phyloP scores from a whole-genome alignment of 1,140 invertebrate species.

The Frieseomelitta varia region DNA sequence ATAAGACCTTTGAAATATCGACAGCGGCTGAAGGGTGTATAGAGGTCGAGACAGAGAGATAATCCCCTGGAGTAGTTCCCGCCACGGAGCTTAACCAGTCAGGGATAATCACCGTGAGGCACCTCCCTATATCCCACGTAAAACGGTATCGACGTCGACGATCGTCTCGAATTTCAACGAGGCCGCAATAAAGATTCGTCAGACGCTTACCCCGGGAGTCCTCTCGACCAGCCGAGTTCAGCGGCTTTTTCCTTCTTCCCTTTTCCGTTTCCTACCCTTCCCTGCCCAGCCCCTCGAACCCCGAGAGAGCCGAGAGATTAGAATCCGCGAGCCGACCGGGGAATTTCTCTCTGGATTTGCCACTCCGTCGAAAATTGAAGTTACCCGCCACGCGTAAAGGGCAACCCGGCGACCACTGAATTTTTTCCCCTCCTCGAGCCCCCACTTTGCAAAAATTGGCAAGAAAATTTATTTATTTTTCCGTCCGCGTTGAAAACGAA shows the following conservation, averaged over 20 bases:
- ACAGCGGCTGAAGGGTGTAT: slow-evolving; percentile 76
- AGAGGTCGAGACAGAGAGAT: slow-evolving; percentile 71
- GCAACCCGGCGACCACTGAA: not conserved
- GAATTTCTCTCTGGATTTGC: slow-evolving; percentile 13
- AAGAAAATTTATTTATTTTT: too few species aligned
- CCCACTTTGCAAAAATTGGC: not conserved
- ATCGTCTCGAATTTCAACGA: slow-evolving; percentile 72
- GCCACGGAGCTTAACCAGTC: slow-evolving; percentile 76
- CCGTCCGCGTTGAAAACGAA: too few species aligned
- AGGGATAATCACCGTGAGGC: slow-evolving; percentile 78
- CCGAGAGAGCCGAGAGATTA: slow-evolving; percentile 23
- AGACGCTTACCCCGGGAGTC: slow-evolving; percentile 41
- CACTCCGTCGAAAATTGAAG: slow-evolving; percentile 30
- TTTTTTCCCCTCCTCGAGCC: too few species aligned
- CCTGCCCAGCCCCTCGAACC: not conserved
- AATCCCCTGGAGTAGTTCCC: slow-evolving; percentile 74
- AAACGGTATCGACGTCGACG: slow-evolving; percentile 71
- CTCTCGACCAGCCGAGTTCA: slow-evolving; percentile 42
- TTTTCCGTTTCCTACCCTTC: not conserved
- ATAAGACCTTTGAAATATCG: slow-evolving; percentile 79
- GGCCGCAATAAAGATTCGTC: slow-evolving; percentile 67
- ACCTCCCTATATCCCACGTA: slow-evolving; percentile 70
- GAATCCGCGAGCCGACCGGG: slow-evolving; percentile 25
- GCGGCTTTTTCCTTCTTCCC: slow-evolving; percentile 25
- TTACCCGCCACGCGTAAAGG: not conserved